phyloP scores from a whole-genome alignment of 2,113 vertebrate genomes.

The Percina caprodes region DNA sequence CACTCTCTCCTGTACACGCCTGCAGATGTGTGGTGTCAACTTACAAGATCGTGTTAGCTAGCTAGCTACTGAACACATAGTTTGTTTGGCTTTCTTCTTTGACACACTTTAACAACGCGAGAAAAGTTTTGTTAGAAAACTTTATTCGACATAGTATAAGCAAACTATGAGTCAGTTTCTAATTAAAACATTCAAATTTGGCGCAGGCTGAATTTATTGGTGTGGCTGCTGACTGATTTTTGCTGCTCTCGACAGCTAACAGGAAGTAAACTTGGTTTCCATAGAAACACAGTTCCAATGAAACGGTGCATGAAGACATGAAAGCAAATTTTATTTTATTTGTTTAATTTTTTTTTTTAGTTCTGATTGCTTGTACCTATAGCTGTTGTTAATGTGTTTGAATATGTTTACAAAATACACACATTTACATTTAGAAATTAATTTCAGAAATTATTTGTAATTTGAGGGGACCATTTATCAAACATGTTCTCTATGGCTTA shows the following conservation, averaged over 20 bases:
- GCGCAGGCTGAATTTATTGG: neutral
- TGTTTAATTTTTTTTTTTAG: neutral
- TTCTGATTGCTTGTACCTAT: neutral
- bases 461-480: neutral
- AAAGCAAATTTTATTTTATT: too few relatives aligned
- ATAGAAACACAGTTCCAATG: neutral
- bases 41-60: constrained; percentile 50
- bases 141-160: neutral
- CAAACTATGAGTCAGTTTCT: neutral
- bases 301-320: neutral
- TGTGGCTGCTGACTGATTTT: neutral
- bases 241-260: neutral
- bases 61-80: too few relatives aligned
- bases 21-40: constrained; percentile 64
- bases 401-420: neutral
- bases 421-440: neutral
- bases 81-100: too few relatives aligned
- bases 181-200: neutral
- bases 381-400: neutral
- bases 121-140: neutral
- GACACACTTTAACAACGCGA: too few relatives aligned
- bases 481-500: neutral
- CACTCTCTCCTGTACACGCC: constrained; percentile 42
- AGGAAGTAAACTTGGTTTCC: neutral
- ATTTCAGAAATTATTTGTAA: neutral